Evolutionary conservation across 2,113 vertebrate genomes (phyloP).

Genomic region (Gallinago jamesoni): DNA sequence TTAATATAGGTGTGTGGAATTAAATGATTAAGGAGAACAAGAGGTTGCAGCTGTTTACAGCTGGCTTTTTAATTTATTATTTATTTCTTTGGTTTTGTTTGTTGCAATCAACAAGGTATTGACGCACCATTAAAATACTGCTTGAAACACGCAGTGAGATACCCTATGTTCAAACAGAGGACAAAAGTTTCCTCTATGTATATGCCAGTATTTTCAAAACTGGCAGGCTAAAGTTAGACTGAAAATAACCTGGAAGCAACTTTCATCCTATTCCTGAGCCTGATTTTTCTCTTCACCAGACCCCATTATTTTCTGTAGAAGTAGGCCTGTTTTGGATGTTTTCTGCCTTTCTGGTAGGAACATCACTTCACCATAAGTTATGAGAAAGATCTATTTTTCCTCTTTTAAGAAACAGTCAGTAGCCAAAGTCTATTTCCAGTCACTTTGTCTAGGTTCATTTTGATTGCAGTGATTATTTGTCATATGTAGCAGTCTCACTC

Average conservation of each 20-base stretch:
- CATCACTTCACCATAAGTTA: background rate
- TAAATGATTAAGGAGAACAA: conserved; percentile 56
- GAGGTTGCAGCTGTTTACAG: conserved; percentile 42
- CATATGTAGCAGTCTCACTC: background rate
- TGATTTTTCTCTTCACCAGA: background rate
- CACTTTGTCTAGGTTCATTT: background rate
- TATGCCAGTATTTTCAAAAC: background rate
- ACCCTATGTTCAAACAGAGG: background rate
- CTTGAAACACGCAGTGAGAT: background rate
- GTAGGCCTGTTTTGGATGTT: background rate
- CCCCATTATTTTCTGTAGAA: background rate
- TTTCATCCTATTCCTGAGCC: background rate
- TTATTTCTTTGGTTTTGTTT: background rate
- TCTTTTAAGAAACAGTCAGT: background rate
- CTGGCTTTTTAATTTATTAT: background rate
- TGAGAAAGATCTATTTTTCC: background rate
- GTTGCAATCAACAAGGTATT: background rate
- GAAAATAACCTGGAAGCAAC: background rate
- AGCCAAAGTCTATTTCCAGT: background rate
- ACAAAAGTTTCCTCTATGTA: background rate
- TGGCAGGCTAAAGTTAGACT: background rate
- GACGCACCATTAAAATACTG: background rate
- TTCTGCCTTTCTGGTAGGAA: background rate
- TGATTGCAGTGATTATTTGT: background rate
- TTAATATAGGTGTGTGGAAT: conserved; percentile 44